Evolutionary conservation across 2,797 vertebrate genomes (phyloP), one percentile per base, ranked within the genome.

Genomic region (Dendrocincla tyrannina): DNA sequence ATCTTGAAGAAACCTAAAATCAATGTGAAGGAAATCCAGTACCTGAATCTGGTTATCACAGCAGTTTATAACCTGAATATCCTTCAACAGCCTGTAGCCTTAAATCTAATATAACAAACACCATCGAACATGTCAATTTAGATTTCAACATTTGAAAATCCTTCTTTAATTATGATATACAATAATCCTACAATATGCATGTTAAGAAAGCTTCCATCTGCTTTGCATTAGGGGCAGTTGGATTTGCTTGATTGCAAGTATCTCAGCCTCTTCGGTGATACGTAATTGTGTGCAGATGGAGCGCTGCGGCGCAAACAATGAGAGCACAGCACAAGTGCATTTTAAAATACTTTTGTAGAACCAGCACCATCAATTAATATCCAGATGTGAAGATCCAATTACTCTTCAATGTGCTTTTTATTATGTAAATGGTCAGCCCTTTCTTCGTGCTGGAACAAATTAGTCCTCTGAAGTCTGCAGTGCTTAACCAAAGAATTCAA

Each of bases 261-360:
- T 94, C 85, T 92, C 87, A 91, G 89, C 89, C 82, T 77, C 93
- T 91, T 53, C 5, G 41, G 59, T 82, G 81, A 96, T 94, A 97
- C 37, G 70, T 98, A 98, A 96, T 92, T 97, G 87, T 68, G 73
- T 94, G 92, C 97, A 98, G 97, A 96, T 97, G 97, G 97, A 96
- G 95, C 89, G 72, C 44, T 5, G 79, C 86, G 90, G 93, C 47
- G 33, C 80, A 79, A 92, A 52, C 42, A 80, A 60, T 23, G 25
- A 78, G 37, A 76, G 85, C 70, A 91, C 30, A 58, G 63, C 44
- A 68, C 81, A 88, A 77, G 89, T 73, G 75, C 42, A 85, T 68
- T 97, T 90, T 46, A 23, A 88, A 90, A 87, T 73, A 85, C 63
- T 74, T 59, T 14, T 85, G 84, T 46, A 69, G 68, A 89, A 94